Conservation (phyloP, 2,888 invertebrate genomes). For the Amphipyra berbera region DNA sequence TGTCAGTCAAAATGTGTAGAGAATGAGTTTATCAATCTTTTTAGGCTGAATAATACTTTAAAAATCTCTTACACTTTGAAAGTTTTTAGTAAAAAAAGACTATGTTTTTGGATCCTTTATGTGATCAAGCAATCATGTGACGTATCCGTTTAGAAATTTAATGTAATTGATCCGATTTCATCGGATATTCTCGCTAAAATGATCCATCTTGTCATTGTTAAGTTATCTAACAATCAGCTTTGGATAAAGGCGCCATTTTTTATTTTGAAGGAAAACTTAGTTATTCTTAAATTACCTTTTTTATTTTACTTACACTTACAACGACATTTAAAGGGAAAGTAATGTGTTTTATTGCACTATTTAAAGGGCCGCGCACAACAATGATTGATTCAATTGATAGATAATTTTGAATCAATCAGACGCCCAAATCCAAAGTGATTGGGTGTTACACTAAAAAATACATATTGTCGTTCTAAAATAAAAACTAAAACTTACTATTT, state of each 20-base stretch:
- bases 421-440: constrained; percentile 61
- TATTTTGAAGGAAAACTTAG: constrained; percentile 18
- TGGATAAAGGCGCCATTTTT: constrained; percentile 42
- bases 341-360: constrained; percentile 46
- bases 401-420: constrained; percentile 47
- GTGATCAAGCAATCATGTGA: constrained; percentile 42
- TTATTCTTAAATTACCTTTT: constrained; percentile 9
- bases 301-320: constrained; percentile 13
- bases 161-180: constrained; percentile 67
- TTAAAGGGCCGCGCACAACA: constrained; percentile 4
- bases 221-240: constrained; percentile 54
- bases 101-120: too few relatives aligned
- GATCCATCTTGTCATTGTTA: constrained; percentile 35
- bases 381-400: constrained; percentile 41
- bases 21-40: too few relatives aligned
- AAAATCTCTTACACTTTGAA: too few relatives aligned
- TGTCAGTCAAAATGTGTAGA: too few relatives aligned
- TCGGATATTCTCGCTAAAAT: constrained; percentile 66
- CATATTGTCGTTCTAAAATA: constrained; percentile 68
- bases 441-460: constrained; percentile 62
- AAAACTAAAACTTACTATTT: constrained; percentile 73
- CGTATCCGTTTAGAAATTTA: constrained; percentile 34
- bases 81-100: too few relatives aligned
- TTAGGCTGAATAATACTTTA: too few relatives aligned
- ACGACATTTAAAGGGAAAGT: constrained; percentile 6